Evolutionary conservation across 2,113 vertebrate species (phyloP).

Genomic region (Noturus placidus): DNA sequence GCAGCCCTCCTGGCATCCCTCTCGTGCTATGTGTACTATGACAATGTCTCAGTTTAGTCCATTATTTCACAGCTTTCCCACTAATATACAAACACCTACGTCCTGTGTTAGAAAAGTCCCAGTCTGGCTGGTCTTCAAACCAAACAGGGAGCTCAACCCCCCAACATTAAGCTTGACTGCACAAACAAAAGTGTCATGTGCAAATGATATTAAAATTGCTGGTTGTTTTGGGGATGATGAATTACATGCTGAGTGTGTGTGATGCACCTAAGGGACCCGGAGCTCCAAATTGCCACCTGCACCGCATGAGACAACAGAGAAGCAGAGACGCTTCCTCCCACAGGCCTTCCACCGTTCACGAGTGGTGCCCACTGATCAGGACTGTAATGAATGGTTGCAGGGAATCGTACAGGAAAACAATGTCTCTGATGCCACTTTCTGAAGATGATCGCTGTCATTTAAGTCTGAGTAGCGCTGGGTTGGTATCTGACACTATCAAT

Average conservation of each 20-base stretch:
- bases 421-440: background rate
- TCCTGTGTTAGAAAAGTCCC: background rate
- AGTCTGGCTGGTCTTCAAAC: slow-evolving; percentile 11
- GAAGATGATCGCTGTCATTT: slow-evolving; percentile 17
- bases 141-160: slow-evolving; percentile 31
- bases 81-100: slow-evolving; percentile 22
- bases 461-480: slow-evolving; percentile 16
- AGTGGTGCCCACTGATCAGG: background rate
- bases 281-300: slow-evolving; percentile 38
- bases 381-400: slow-evolving; percentile 39
- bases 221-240: slow-evolving; percentile 19
- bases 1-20: background rate
- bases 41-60: slow-evolving; percentile 16
- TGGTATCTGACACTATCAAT: slow-evolving; percentile 26
- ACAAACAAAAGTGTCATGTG: slow-evolving; percentile 40
- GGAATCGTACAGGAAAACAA: slow-evolving; percentile 15
- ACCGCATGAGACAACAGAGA: slow-evolving; percentile 15
- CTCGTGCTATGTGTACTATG: slow-evolving; percentile 4
- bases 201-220: slow-evolving; percentile 49
- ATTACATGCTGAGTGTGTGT: slow-evolving; percentile 29
- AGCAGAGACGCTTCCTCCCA: slow-evolving; percentile 22
- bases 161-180: slow-evolving; percentile 30
- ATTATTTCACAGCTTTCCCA: slow-evolving; percentile 31
- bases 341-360: slow-evolving; percentile 16
- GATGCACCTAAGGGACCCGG: slow-evolving; percentile 17